phyloP scores from a whole-genome alignment of 2,888 invertebrate genomes.

The Tinea pellionella region DNA sequence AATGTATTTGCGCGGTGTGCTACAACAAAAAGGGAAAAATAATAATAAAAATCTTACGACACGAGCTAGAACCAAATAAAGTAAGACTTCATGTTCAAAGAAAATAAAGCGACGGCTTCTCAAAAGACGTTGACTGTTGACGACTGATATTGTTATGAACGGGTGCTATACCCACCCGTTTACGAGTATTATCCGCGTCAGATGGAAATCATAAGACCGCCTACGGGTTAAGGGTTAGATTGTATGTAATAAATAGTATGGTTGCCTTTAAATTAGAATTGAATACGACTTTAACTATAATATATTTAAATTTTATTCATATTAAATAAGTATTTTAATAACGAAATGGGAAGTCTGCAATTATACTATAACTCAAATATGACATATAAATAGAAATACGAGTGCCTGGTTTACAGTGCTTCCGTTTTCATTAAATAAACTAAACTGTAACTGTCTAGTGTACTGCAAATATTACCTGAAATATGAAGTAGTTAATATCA shows the following conservation, averaged over 20 bases:
- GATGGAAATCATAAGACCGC: background rate
- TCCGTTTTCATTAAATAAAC: slow-evolving; percentile 9
- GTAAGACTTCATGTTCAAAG: slow-evolving; percentile 33
- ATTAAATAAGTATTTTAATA: background rate
- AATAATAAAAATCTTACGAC: slow-evolving; percentile 60
- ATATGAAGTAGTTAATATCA: slow-evolving; percentile 1
- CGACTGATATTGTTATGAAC: slow-evolving; percentile 6
- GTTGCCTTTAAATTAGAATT: background rate
- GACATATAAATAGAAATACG: background rate
- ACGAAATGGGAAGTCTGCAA: background rate
- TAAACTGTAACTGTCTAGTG: background rate
- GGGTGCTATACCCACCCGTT: background rate
- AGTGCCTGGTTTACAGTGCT: background rate
- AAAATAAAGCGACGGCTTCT: slow-evolving; percentile 26
- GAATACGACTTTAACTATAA: background rate
- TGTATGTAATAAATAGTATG: background rate
- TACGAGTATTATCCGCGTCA: background rate
- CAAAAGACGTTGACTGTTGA: slow-evolving; percentile 17
- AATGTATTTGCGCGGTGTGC: slow-evolving; percentile 36
- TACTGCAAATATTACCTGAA: slow-evolving; percentile 7
- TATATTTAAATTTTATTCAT: background rate
- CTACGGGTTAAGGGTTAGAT: background rate
- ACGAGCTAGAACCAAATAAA: slow-evolving; percentile 30
- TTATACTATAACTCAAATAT: background rate
- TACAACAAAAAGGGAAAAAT: slow-evolving; percentile 52